Conservation (phyloP, 2,888 invertebrate species). For the Leptinotarsa rubiginosa region DNA sequence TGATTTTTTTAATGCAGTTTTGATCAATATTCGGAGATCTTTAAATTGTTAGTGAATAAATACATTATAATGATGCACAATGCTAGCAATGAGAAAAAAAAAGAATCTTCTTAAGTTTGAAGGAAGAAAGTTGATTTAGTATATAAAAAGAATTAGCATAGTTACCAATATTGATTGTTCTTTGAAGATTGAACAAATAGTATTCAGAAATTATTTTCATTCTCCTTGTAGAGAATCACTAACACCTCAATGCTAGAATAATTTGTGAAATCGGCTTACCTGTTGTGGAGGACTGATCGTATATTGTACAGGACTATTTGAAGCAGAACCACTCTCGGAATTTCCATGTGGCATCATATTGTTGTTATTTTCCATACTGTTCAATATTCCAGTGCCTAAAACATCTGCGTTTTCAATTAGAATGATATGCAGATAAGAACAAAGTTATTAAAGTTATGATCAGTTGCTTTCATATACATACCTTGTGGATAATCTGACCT, state of each 20-base stretch:
- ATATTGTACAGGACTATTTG: constrained; percentile 67
- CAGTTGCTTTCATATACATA: constrained; percentile 47
- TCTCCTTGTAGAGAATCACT: too few relatives aligned
- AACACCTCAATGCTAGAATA: background rate
- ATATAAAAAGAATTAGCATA: too few relatives aligned
- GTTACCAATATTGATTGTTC: too few relatives aligned
- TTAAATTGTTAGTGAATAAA: too few relatives aligned
- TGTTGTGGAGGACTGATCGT: constrained; percentile 64
- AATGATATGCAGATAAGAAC: constrained; percentile 12
- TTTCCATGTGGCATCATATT: constrained; percentile 65
- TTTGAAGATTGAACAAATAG: too few relatives aligned
- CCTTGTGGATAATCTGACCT: constrained; percentile 82
- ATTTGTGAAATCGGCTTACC: constrained; percentile 50
- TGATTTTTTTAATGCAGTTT: too few relatives aligned
- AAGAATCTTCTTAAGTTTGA: too few relatives aligned
- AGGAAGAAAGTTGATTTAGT: too few relatives aligned
- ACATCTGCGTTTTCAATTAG: constrained; percentile 51
- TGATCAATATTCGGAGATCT: too few relatives aligned
- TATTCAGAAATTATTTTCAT: too few relatives aligned
- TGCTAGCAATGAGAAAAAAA: too few relatives aligned
- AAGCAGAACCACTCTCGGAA: constrained; percentile 67
- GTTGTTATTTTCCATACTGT: constrained; percentile 65
- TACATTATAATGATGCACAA: too few relatives aligned
- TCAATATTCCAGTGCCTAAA: constrained; percentile 67
- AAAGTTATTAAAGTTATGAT: background rate